A percentile compares a stretch with the other conserved stretches of the same genome.
phyloP scores from a whole-genome alignment of 2,888 invertebrate genomes.

The Drosophila aldrichi region DNA sequence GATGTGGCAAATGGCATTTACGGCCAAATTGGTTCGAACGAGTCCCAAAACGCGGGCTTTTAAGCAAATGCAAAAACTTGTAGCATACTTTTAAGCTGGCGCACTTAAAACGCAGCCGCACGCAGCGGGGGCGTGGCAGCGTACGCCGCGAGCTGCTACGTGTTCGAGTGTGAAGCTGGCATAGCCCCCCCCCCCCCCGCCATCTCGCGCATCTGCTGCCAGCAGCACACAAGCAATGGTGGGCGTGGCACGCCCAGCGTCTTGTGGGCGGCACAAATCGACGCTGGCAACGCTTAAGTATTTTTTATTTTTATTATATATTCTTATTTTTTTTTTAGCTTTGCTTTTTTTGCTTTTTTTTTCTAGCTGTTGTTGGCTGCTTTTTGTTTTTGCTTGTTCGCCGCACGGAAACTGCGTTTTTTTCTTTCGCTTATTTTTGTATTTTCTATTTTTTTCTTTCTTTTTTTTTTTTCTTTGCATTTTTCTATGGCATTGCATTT shows the following conservation, averaged over 20 bases:
- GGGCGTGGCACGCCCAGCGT: conserved; percentile 21
- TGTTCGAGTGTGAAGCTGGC: conserved; percentile 79
- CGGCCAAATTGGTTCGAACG: conserved; percentile 62
- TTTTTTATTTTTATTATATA: conserved; percentile 28
- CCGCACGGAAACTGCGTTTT: conserved; percentile 75
- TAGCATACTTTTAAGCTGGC: conserved; percentile 76
- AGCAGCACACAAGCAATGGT: background rate
- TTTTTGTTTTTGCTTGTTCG: conserved; percentile 51
- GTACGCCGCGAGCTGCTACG: conserved; percentile 71
- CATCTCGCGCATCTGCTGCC: conserved; percentile 1
- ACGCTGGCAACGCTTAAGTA: conserved; percentile 71
- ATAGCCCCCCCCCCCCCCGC: conserved; percentile 74
- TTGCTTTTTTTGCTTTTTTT: conserved; percentile 14
- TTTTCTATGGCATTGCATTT: conserved; percentile 73
- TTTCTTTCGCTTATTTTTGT: conserved; percentile 6
- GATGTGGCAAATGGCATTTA: conserved; percentile 30
- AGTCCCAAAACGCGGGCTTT: conserved; percentile 54
- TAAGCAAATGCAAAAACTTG: conserved; percentile 75
- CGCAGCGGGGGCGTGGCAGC: background rate
- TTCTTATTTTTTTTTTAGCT: conserved; percentile 28
- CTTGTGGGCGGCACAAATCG: conserved; percentile 73
- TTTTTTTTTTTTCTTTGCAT: conserved; percentile 25
- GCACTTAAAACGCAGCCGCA: conserved; percentile 42
- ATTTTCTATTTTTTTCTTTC: conserved; percentile 28
- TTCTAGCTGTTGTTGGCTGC: conserved; percentile 7